phyloP scores from a whole-genome alignment of 2,113 vertebrate genomes.

The Osmerus mordax region DNA sequence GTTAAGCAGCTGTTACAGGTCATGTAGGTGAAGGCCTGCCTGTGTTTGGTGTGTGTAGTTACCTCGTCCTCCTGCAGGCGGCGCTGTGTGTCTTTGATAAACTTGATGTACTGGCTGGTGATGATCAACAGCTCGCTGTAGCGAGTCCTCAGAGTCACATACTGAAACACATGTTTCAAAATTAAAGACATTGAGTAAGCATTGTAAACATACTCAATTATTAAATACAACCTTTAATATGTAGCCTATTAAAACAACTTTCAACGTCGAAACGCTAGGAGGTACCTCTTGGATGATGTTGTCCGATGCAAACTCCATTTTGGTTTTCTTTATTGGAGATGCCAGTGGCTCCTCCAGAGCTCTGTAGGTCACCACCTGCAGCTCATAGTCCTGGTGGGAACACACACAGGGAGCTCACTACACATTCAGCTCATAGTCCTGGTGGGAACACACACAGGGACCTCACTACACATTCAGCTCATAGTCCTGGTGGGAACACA shows the following conservation, averaged over 20 bases:
- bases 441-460: too few species aligned
- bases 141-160: constrained; percentile 85
- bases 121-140: constrained; percentile 93
- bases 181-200: too few species aligned
- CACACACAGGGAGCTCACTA: too few species aligned
- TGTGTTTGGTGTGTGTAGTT: constrained; percentile 24
- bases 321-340: constrained; percentile 90
- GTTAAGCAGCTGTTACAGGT: not conserved
- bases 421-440: too few species aligned
- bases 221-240: not conserved
- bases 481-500: too few species aligned
- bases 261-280: not conserved
- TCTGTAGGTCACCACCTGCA: constrained; percentile 91
- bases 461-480: too few species aligned
- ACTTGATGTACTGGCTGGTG: constrained; percentile 89
- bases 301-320: constrained; percentile 87
- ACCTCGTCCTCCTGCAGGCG: constrained; percentile 93
- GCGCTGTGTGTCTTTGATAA: constrained; percentile 82
- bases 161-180: constrained; percentile 68
- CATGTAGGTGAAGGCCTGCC: constrained; percentile 19
- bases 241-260: not conserved
- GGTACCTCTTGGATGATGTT: constrained; percentile 90
- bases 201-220: not conserved
- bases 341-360: constrained; percentile 84
- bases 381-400: constrained; percentile 77